phyloP scores from a whole-genome alignment of 2,888 invertebrate species.

The Perizoma flavofasciatum region DNA sequence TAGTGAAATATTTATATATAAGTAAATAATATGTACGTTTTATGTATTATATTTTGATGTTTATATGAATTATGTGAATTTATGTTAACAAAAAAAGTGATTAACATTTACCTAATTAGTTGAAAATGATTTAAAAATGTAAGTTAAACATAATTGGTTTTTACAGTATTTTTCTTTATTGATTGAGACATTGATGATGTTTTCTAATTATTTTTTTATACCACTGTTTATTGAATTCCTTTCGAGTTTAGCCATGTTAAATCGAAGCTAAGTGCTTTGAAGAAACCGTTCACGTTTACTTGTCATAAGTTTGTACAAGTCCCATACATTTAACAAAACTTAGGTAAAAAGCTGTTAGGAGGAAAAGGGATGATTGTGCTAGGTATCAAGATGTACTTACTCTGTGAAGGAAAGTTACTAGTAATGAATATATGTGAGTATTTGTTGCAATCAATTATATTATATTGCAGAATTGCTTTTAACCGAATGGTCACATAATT shows the following conservation, averaged over 20 bases:
- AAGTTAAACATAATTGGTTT: too few species aligned
- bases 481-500: background rate
- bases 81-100: too few species aligned
- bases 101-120: too few species aligned
- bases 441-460: background rate
- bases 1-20: too few species aligned
- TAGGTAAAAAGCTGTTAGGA: constrained; percentile 70
- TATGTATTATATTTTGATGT: too few species aligned
- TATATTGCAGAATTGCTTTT: background rate
- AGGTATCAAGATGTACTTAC: constrained; percentile 51
- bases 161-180: too few species aligned
- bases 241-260: constrained; percentile 24
- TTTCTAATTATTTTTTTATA: too few species aligned
- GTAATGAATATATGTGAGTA: constrained; percentile 27
- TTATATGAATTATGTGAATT: too few species aligned
- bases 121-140: too few species aligned
- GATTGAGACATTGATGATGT: too few species aligned
- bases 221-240: constrained; percentile 25
- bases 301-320: constrained; percentile 27
- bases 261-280: constrained; percentile 28
- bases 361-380: constrained; percentile 73
- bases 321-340: constrained; percentile 26
- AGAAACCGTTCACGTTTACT: constrained; percentile 24
- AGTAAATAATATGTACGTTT: too few species aligned
- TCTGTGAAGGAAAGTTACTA: constrained; percentile 72